Evolutionary conservation across 2,113 vertebrate species (phyloP), one percentile per base, ranked within the genome.

Genomic region (Centropristis striata): DNA sequence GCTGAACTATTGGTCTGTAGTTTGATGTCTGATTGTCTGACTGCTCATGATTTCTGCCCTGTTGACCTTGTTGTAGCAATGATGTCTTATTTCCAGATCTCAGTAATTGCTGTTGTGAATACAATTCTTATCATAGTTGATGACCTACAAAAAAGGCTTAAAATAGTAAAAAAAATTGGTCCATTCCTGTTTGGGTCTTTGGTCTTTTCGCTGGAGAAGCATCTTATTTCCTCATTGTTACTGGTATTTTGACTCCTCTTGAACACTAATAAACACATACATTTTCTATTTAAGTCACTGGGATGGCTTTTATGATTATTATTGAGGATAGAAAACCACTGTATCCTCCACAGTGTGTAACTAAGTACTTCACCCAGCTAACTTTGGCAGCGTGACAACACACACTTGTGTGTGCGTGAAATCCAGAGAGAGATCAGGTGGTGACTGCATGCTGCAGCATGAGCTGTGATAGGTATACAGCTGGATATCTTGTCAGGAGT

Each of bases 291-390:
- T 25, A n/a, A n/a, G n/a, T n/a, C n/a, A n/a, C n/a, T n/a, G n/a
- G n/a, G n/a, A n/a, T n/a, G n/a, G n/a, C n/a, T n/a, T n/a, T n/a
- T n/a, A n/a, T n/a, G n/a, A n/a, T n/a, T n/a, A n/a, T 46, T 55
- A 46, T 74, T 21, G 54, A 54, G 36, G n/a, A 37, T 9, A 37
- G 13, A 68, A 51, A 74, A 36, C 32, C 16, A 14, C 46, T 39
- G 28, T 12, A 59, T 59, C 32, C 57, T 39, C 57, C 57, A 59
- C 32, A 49, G 39, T 20, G 20, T 3, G 63, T 4, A 60, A 36
- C 60, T 32, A 54, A 59, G 51, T 36, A 16, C 60, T 72, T 83
- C 55, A 67, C 41, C 13, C 16, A 54, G 13, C 61, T 47, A 76
- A 71, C 25, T 32, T 53, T 55, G 47, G 8, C 71, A 70, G 50